These are phyloP conservation scores for Pelvicachromis taeniatus DNA, from an alignment of 2,113 vertebrate genomes.

Conservation along the genomic window DNA sequence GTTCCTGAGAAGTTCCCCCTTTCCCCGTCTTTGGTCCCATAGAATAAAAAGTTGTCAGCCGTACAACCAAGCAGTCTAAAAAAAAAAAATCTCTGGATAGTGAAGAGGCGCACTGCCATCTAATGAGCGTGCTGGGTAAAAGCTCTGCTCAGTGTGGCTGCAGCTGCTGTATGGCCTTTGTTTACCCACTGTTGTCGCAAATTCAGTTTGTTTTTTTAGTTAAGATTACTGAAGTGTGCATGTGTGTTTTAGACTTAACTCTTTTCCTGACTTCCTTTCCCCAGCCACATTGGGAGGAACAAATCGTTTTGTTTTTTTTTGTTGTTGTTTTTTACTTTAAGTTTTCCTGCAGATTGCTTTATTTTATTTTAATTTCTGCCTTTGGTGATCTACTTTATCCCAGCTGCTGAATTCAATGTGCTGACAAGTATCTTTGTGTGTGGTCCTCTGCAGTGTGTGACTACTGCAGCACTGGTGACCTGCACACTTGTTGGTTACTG, in stretches of 20 bases:
- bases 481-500: conserved; percentile 81
- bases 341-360: not conserved
- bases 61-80: not conserved
- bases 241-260: not conserved
- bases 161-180: not conserved
- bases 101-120: conserved; percentile 25
- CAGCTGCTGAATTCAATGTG: not conserved
- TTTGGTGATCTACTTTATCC: not conserved
- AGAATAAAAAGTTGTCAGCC: not conserved
- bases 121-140: conserved; percentile 17
- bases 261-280: not conserved
- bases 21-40: not conserved
- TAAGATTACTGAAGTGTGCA: not conserved
- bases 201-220: not conserved
- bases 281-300: not conserved
- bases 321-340: not conserved
- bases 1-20: not conserved
- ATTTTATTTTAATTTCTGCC: not conserved
- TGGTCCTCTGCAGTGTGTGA: conserved; percentile 79
- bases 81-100: not conserved
- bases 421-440: not conserved
- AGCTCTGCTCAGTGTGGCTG: not conserved
- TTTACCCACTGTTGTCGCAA: not conserved
- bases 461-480: conserved; percentile 83
- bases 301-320: not conserved